Base-by-base conservation (phyloP, 2,888 invertebrate species). In the Xestia rhomboidea region DNA sequence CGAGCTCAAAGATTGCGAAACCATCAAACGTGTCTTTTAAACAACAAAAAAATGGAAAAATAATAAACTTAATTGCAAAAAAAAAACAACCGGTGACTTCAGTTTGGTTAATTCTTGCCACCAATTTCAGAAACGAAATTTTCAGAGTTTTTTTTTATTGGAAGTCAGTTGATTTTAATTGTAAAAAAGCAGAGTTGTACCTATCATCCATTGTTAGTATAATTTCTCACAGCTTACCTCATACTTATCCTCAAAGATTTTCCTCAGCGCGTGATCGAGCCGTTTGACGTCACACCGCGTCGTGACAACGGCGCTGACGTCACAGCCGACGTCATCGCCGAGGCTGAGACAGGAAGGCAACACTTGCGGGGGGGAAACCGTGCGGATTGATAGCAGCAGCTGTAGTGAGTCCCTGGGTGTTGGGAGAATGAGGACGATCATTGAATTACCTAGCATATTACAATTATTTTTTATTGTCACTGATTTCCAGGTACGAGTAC, bases 161-260 rank as follows among this genome's bases (percentile, higher is more conserved):
- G n/a, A n/a, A n/a, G n/a, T n/a, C n/a, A n/a, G n/a, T n/a, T n/a
- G n/a, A n/a, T n/a, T n/a, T n/a, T n/a, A n/a, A n/a, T n/a, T n/a
- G n/a, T n/a, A n/a, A n/a, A n/a, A n/a, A n/a, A n/a, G n/a, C n/a
- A n/a, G n/a, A n/a, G n/a, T n/a, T n/a, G n/a, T n/a, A n/a, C n/a
- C n/a, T n/a, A n/a, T n/a, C n/a, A n/a, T n/a, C n/a, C n/a, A n/a
- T n/a, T n/a, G n/a, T n/a, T n/a, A n/a, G n/a, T n/a, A n/a, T n/a
- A n/a, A n/a, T n/a, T n/a, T 27, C 27, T 27, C 27, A 21, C 41
- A 64, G 73, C 78, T 77, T 64, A 94, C 94, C 89, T 92, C 89
- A 87, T 94, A 95, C 82, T 94, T 95, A 27, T 90, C 87, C 8
- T 81, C 84, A 66, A 93, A 95, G 0, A 91, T 83, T 1, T 3